These are phyloP conservation scores for Acanthis flammea DNA, from an alignment of 2,797 vertebrate species.

Conservation along the genomic window DNA sequence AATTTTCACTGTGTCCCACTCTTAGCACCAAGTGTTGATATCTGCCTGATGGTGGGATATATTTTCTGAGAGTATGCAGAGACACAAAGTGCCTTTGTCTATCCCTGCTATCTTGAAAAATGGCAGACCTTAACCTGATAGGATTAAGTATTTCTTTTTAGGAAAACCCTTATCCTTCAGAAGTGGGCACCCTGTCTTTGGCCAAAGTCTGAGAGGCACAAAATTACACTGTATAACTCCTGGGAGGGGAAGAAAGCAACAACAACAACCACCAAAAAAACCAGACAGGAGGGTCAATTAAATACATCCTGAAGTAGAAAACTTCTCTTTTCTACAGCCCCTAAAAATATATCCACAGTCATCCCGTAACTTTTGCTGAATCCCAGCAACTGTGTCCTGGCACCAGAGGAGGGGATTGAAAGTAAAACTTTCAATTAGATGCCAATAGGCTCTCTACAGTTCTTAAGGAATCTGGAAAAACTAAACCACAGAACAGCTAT, in stretches of 20 bases:
- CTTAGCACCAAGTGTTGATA: background rate
- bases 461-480: slow-evolving; percentile 43
- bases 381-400: slow-evolving; percentile 17
- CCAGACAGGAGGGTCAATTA: background rate
- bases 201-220: background rate
- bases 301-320: background rate
- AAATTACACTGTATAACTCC: background rate
- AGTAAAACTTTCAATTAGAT: slow-evolving; percentile 69
- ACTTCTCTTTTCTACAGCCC: background rate
- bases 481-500: slow-evolving; percentile 40
- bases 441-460: slow-evolving; percentile 59
- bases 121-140: background rate
- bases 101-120: background rate
- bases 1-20: background rate
- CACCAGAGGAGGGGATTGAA: slow-evolving; percentile 59
- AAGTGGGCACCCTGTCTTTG: background rate
- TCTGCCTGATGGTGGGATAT: background rate
- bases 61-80: background rate
- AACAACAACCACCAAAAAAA: background rate
- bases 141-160: background rate
- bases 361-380: background rate
- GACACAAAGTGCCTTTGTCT: background rate
- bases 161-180: background rate
- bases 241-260: background rate
- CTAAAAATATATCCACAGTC: background rate